Conservation (phyloP, 2,888 invertebrate species). For the Drosophila mettleri region DNA sequence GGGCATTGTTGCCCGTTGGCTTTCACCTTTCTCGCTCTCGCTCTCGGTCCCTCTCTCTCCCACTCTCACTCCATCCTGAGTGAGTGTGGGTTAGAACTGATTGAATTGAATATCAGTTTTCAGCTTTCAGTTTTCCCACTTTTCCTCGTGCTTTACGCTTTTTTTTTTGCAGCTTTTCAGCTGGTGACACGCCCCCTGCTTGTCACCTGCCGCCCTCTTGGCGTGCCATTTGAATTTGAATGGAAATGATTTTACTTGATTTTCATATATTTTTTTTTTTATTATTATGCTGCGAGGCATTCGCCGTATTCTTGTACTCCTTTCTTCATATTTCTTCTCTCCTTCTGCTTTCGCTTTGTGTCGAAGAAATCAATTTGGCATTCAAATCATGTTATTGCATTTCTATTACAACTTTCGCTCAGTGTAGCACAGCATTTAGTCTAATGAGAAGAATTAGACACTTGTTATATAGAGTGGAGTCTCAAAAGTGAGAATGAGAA, state of each 20-base stretch:
- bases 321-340: background rate
- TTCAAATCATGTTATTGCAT: conserved; percentile 1
- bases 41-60: too few species aligned
- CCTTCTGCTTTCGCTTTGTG: background rate
- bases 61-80: too few species aligned
- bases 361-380: conserved; percentile 3
- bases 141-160: conserved; percentile 12
- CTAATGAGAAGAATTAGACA: background rate
- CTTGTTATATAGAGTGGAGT: too few species aligned
- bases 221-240: conserved; percentile 72
- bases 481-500: too few species aligned
- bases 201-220: background rate
- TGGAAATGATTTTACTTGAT: conserved; percentile 79
- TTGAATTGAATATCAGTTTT: conserved; percentile 79
- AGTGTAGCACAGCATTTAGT: background rate
- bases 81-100: conserved; percentile 53
- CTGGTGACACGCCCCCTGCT: conserved; percentile 29
- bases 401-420: conserved; percentile 1
- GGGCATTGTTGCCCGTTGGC: conserved; percentile 51
- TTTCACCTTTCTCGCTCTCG: background rate
- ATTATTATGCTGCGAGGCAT: conserved; percentile 12
- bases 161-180: conserved; percentile 53
- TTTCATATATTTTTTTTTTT: conserved; percentile 61
- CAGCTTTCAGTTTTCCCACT: conserved; percentile 35
- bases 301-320: conserved; percentile 3